Percentiles rank a stretch among this genome's conserved stretches.
These are phyloP conservation scores for Herpailurus yagouaroundi DNA, from an alignment of 2,113 vertebrate genomes.

Conservation along the genomic window DNA sequence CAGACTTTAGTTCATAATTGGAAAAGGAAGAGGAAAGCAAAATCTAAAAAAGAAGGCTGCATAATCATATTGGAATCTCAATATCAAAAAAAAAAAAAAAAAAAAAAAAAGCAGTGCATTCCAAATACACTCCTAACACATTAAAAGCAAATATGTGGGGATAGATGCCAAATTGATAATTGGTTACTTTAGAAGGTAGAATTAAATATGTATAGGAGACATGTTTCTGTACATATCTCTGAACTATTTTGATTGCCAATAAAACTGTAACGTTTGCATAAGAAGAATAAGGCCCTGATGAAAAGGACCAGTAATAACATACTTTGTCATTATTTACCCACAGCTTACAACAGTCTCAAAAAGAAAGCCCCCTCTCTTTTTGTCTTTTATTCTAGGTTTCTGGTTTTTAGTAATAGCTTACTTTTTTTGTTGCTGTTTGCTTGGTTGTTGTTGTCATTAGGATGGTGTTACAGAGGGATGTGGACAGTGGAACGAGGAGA, in stretches of 20 bases:
- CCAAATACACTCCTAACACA: neutral
- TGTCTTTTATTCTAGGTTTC: neutral
- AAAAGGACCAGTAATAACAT: neutral
- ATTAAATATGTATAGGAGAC: neutral
- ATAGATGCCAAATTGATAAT: neutral
- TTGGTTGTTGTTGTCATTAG: neutral
- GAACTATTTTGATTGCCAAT: neutral
- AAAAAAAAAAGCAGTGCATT: neutral
- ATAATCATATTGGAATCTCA: neutral
- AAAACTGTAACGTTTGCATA: neutral
- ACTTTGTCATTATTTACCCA: neutral
- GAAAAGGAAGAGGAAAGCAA: neutral
- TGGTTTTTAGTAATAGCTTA: neutral
- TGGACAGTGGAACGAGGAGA: neutral
- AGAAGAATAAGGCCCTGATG: neutral
- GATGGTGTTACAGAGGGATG: neutral
- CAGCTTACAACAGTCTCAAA: neutral
- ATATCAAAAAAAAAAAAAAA: neutral
- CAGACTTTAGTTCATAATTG: neutral
- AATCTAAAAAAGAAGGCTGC: neutral
- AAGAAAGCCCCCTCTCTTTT: neutral
- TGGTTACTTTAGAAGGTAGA: neutral
- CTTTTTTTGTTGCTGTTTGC: neutral
- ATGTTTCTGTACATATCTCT: neutral
- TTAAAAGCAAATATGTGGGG: neutral